Conservation (phyloP, 2,113 vertebrate genomes). For the Catharus minimus region DNA sequence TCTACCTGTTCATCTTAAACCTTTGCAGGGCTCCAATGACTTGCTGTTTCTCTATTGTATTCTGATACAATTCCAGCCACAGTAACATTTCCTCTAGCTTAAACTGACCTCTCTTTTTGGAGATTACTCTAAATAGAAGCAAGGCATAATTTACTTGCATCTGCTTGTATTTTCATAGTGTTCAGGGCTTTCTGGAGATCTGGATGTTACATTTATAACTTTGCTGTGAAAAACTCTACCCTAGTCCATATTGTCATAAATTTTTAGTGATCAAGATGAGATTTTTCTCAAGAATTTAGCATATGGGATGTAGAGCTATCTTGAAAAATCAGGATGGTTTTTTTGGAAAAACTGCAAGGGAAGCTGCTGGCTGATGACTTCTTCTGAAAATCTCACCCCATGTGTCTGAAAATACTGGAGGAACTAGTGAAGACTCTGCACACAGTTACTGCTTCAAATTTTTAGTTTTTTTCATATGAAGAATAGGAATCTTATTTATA, state of each 20-base stretch:
- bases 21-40: not conserved
- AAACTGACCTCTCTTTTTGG: not conserved
- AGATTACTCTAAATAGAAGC: conserved; percentile 12
- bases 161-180: not conserved
- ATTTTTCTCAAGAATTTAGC: conserved; percentile 29
- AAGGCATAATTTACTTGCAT: conserved; percentile 23
- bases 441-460: not conserved
- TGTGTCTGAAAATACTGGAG: conserved; percentile 26
- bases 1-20: not conserved
- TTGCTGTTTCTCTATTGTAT: not conserved
- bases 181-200: conserved; percentile 23
- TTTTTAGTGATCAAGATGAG: conserved; percentile 40
- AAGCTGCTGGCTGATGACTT: conserved; percentile 31
- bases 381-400: not conserved
- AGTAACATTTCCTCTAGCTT: not conserved
- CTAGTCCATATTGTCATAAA: conserved; percentile 50
- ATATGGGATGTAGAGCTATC: conserved; percentile 28
- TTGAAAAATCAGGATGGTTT: not conserved
- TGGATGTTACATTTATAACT: conserved; percentile 42
- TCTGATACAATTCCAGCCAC: not conserved
- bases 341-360: conserved; percentile 8
- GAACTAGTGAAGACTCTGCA: not conserved
- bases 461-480: not conserved
- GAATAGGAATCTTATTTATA: not conserved
- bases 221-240: conserved; percentile 6